Conservation (phyloP, 2,113 vertebrate species). For the Chelonoidis abingdonii region DNA sequence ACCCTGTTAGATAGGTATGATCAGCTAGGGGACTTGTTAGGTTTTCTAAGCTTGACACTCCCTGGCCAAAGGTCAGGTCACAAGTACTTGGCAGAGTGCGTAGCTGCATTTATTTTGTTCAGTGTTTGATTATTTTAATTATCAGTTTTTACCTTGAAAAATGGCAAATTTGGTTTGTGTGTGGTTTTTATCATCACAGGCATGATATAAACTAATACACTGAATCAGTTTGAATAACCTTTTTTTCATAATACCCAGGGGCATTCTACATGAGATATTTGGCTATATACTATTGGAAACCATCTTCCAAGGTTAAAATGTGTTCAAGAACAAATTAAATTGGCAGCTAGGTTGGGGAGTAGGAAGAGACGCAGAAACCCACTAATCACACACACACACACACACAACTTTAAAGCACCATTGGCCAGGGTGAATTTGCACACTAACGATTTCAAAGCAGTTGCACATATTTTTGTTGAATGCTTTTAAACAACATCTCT, state of each 20-base stretch:
- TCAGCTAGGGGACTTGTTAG: background rate
- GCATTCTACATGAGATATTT: background rate
- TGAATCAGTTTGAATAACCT: background rate
- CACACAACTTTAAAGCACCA: background rate
- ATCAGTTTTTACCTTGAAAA: background rate
- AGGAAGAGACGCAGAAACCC: too few species aligned
- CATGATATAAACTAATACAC: background rate
- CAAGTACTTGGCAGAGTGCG: background rate
- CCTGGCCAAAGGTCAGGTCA: background rate
- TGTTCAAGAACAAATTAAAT: background rate
- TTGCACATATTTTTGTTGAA: background rate
- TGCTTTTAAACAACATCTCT: background rate
- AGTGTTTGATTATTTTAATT: background rate
- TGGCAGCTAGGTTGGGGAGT: background rate
- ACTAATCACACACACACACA: background rate
- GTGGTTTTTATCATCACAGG: background rate
- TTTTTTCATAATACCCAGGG: background rate
- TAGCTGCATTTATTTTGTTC: background rate
- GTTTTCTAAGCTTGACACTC: background rate
- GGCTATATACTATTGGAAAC: background rate
- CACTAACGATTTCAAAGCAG: background rate
- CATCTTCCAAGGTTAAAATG: background rate
- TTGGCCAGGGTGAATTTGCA: background rate
- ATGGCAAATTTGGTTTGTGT: background rate
- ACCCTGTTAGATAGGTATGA: background rate